These are phyloP conservation scores for Eremophila alpestris DNA, from an alignment of 2,797 vertebrate genomes.

Conservation along the genomic window DNA sequence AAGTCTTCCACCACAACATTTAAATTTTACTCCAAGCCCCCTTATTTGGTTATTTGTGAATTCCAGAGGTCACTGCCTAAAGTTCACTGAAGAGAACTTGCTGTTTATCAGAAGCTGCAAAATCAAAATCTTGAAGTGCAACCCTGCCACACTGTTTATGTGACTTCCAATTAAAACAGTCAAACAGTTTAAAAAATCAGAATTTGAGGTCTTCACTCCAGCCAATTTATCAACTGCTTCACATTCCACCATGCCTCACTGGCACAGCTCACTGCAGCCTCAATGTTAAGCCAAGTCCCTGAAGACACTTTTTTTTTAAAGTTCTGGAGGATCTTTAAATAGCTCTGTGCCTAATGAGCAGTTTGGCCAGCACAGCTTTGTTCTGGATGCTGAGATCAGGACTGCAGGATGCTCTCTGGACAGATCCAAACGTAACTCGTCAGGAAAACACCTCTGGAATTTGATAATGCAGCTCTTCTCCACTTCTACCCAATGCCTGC, in stretches of 20 bases:
- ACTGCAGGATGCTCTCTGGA: constrained; percentile 1
- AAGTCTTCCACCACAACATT: not conserved
- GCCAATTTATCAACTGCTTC: not conserved
- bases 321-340: constrained; percentile 38
- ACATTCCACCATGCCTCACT: not conserved
- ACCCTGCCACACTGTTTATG: not conserved
- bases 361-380: not conserved
- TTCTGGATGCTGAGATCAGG: not conserved
- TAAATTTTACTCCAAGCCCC: not conserved
- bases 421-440: not conserved
- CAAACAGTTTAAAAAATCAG: constrained; percentile 16
- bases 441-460: constrained; percentile 1
- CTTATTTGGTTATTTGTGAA: not conserved
- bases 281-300: not conserved
- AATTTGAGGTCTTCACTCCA: not conserved
- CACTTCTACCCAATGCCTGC: not conserved
- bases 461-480: not conserved
- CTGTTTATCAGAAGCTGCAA: not conserved
- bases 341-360: constrained; percentile 2
- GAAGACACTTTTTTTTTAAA: not conserved
- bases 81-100: not conserved
- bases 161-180: not conserved
- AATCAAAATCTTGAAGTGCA: constrained; percentile 2
- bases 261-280: not conserved
- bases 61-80: not conserved